Evolutionary conservation across 2,888 invertebrate species (phyloP), one percentile per base, ranked within the genome.

Genomic region (Ellobium chinense): DNA sequence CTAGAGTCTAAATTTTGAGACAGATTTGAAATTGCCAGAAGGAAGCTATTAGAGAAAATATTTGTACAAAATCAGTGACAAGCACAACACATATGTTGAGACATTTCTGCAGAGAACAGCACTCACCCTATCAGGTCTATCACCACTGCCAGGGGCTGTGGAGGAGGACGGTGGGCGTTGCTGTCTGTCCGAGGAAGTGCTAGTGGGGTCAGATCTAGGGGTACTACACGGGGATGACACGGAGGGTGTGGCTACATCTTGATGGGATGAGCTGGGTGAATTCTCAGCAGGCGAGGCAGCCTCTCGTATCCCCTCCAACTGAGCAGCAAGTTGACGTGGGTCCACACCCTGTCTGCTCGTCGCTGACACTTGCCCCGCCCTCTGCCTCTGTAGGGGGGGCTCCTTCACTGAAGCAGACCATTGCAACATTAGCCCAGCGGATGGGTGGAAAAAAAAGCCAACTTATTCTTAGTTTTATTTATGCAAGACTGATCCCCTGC

Each of bases 221-320:
- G 92, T 91, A 85, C 91, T 92, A 80, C 88, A 90, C 36, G 85
- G 91, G 62, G 88, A 91, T 7, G 91, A 91, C 75, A 90, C 85
- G 74, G 90, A 90, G 34, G 91, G 89, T n/a, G 91, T 90, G 77
- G 89, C 88, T 81, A 88, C 89, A 60, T 91, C 92, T 27, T 89
- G 91, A 78, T 90, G 91, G 56, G 91, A 91, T 27, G 91, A 91
- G 62, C 90, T 88, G 29, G 90, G 91, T 24, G 92, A 92, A 58
- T 79, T 76, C 46, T 83, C 83, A 36, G 77, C 83, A 21, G 91
- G 90, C 31, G 91, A 91, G 58, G 86, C 85, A 46, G 85, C 88
- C 81, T 90, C 90, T 78, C 88, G 86, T 36, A 91, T 91, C 60
- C 89, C 91, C 82, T 90, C 90, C 79, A 92, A 83, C 81, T 90